Evolutionary conservation across 2,888 invertebrate species (phyloP).

Genomic region (Microplitis deprimator): DNA sequence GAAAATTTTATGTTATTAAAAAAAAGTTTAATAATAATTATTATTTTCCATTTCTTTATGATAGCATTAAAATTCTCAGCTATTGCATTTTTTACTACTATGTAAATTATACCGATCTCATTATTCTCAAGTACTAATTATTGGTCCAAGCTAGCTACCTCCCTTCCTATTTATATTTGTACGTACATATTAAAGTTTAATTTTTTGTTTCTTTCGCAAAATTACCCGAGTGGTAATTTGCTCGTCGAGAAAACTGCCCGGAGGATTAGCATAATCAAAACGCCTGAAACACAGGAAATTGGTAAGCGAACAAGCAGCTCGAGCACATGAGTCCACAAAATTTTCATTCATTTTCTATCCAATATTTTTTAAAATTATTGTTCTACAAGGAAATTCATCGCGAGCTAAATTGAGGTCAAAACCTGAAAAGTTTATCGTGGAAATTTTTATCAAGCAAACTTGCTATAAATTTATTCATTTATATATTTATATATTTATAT

Average conservation of each 20-base stretch:
- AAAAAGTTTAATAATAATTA: too few relatives aligned
- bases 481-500: background rate
- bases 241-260: slow-evolving; percentile 37
- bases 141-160: background rate
- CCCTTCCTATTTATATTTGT: background rate
- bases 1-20: too few relatives aligned
- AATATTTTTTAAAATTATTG: slow-evolving; percentile 9
- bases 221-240: slow-evolving; percentile 41
- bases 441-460: too few relatives aligned
- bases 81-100: background rate
- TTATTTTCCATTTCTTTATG: too few relatives aligned
- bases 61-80: background rate
- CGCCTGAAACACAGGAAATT: slow-evolving; percentile 49
- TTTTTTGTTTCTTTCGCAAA: slow-evolving; percentile 1
- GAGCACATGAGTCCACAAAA: slow-evolving; percentile 11
- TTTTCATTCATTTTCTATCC: slow-evolving; percentile 21
- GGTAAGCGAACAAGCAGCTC: slow-evolving; percentile 29
- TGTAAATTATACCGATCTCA: slow-evolving; percentile 1
- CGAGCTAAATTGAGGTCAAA: background rate
- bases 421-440: background rate
- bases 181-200: background rate
- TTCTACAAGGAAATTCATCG: slow-evolving; percentile 4
- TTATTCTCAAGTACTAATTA: slow-evolving; percentile 12
- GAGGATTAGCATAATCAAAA: slow-evolving; percentile 53
- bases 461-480: background rate